Base-by-base conservation (phyloP, 2,797 vertebrate species). In the Smutsia gigantea region DNA sequence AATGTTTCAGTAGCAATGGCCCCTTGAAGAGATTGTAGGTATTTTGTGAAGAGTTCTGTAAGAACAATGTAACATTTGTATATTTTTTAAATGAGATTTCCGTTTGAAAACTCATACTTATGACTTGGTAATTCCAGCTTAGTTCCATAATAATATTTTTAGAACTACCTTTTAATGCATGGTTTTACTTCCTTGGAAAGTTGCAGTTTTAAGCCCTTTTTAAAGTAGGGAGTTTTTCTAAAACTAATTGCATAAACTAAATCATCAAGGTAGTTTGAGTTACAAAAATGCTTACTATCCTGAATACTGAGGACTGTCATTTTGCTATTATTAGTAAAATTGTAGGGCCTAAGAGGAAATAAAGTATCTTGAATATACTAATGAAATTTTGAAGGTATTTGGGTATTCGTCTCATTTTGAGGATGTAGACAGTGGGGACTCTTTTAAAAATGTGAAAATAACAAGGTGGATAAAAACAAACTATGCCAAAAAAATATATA, bases 391-490 rank as follows among this genome's bases (percentile, higher is more conserved):
- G 29, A 27, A 79, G 51, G 8, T 71, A 63, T 86, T 85, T 79
- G 63, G 23, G 21, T 87, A 21, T 88, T 37, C 37, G 17, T 74
- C n/a, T 97, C 77, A 29, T 29, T 95, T 91, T 77, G 90, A 94
- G 46, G 11, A 29, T 84, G 4, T 2, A 69, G 66, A 37, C 81
- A 46, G 8, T 37, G 21, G 42, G 42, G 57, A 51, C 34, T 89
- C 92, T 90, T 66, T 68, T 2, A 64, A 90, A 59, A 49, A 59
- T 53, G 66, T 15, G 18, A 87, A 71, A 66, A 84, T 55, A 81
- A 53, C 34, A 81, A 83, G 75, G 2, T 86, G 74, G 90, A 37
- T 46, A 46, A 55, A 59, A 92, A 49, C 25, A 93, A 61, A 34
- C 31, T 37, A 7, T 78, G 23, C 34, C 49, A 71, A 64, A 78